Percentiles rank a stretch among this genome's conserved stretches.
phyloP scores from a whole-genome alignment of 2,888 invertebrate species.

The Oeneis ivallda region DNA sequence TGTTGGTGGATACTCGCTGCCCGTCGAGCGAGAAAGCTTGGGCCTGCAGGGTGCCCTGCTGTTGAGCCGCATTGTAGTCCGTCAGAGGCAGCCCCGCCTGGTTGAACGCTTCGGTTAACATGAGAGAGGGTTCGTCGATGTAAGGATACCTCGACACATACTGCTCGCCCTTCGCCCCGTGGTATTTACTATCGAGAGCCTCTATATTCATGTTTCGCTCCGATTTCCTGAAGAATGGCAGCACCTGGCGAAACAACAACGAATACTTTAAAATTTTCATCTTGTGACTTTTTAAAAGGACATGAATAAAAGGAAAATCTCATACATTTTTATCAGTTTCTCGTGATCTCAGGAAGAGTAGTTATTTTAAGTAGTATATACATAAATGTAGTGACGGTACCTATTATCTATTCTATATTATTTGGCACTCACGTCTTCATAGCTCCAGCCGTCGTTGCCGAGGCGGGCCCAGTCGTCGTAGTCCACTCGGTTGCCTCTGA shows the following conservation, averaged over 20 bases:
- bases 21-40: slow-evolving; percentile 82
- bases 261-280: no score
- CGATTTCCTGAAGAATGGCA: slow-evolving; percentile 86
- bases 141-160: slow-evolving; percentile 83
- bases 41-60: slow-evolving; percentile 80
- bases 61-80: slow-evolving; percentile 79
- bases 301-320: no score
- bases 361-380: no score
- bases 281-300: no score
- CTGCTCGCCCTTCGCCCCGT: slow-evolving; percentile 82
- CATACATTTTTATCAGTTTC: background rate
- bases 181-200: slow-evolving; percentile 75
- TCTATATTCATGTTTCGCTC: slow-evolving; percentile 81
- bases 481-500: slow-evolving; percentile 80
- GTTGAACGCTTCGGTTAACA: slow-evolving; percentile 79
- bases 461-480: slow-evolving; percentile 84
- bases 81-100: slow-evolving; percentile 80
- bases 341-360: background rate
- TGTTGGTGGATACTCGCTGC: slow-evolving; percentile 82
- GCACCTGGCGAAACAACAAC: slow-evolving; percentile 55
- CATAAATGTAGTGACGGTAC: no score
- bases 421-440: slow-evolving; percentile 64
- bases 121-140: slow-evolving; percentile 78
- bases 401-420: background rate
- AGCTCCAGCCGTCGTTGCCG: slow-evolving; percentile 84